These are phyloP conservation scores for Eueremaeus valkanovi DNA, from an alignment of 2,888 invertebrate genomes.

Conservation along the genomic window DNA sequence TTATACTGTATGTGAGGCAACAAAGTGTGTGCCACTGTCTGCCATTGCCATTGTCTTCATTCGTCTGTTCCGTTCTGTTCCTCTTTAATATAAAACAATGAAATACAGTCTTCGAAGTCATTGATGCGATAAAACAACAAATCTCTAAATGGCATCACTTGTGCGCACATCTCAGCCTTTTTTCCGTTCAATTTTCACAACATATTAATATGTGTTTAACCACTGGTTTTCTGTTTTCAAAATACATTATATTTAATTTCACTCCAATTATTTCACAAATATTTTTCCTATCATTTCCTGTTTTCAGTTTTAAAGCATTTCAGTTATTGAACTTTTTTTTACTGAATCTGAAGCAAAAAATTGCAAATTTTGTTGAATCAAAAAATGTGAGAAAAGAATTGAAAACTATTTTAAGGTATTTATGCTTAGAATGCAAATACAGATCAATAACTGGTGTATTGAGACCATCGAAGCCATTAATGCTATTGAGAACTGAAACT, in stretches of 20 bases:
- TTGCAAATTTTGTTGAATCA: neutral
- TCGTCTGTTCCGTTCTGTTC: neutral
- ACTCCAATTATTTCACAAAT: neutral
- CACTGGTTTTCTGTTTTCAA: neutral
- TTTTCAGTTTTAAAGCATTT: neutral
- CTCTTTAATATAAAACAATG: conserved; percentile 26
- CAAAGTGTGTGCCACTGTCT: neutral
- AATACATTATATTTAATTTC: neutral
- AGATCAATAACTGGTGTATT: conserved; percentile 9
- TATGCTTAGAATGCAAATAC: neutral
- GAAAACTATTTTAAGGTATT: neutral
- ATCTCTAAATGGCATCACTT: conserved; percentile 7
- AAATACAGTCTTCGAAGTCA: conserved; percentile 12
- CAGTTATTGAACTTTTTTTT: no score
- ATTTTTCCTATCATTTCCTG: neutral
- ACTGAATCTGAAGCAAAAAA: neutral
- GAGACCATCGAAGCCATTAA: conserved; percentile 7
- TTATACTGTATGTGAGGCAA: no score
- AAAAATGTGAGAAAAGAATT: neutral
- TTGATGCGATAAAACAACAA: conserved; percentile 27
- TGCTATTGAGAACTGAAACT: neutral
- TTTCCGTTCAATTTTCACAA: neutral
- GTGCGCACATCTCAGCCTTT: conserved; percentile 1
- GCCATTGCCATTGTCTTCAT: conserved; percentile 12
- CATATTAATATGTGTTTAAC: conserved; percentile 13